Evolutionary conservation across 2,797 vertebrate species (phyloP).

Genomic region (Harpia harpyja): DNA sequence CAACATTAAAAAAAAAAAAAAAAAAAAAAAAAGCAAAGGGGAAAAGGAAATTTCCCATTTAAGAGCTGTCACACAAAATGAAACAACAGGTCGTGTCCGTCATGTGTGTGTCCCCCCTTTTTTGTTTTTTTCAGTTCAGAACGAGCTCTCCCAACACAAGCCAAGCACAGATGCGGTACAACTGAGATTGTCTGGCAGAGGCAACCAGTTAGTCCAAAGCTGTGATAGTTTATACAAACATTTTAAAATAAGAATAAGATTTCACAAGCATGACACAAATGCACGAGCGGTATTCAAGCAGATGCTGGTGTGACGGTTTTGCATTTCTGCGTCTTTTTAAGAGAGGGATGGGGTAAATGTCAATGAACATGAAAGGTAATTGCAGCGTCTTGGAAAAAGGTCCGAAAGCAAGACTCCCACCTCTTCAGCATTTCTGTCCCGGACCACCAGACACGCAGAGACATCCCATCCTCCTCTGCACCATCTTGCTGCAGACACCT

Average conservation of each 20-base stretch:
- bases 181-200: not conserved
- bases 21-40: not conserved
- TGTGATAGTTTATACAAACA: not conserved
- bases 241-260: not conserved
- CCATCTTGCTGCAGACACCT: not conserved
- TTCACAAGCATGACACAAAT: not conserved
- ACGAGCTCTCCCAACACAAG: not conserved
- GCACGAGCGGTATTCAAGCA: not conserved
- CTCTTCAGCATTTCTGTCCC: not conserved
- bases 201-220: not conserved
- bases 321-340: not conserved
- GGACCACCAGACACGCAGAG: not conserved
- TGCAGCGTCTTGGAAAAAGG: not conserved
- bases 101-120: rapidly evolving
- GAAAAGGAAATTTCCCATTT: not conserved
- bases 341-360: not conserved
- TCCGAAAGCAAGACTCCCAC: not conserved
- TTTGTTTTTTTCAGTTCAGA: not conserved
- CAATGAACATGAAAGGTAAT: rapidly evolving
- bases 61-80: not conserved
- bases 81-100: not conserved
- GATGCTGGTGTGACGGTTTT: not conserved
- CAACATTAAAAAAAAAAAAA: not conserved
- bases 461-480: not conserved
- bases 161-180: not conserved